phyloP scores from a whole-genome alignment of 2,797 vertebrate genomes.

The Microchirus variegatus region DNA sequence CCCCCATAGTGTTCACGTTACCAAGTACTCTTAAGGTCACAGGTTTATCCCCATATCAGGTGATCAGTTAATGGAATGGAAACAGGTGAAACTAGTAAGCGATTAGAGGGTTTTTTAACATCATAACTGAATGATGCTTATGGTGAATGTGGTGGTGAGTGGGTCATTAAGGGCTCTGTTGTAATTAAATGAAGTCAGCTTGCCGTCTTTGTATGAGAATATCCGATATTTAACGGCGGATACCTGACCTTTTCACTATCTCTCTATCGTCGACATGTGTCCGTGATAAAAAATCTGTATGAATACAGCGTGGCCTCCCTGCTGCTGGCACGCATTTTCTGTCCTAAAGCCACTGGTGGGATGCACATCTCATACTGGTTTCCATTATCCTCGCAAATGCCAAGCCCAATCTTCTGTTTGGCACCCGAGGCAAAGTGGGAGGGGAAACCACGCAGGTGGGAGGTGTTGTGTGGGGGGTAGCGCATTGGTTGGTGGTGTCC shows the following conservation, averaged over 20 bases:
- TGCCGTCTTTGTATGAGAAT: conserved; percentile 9
- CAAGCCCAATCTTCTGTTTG: conserved; percentile 49
- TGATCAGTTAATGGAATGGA: no score
- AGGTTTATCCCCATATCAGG: no score
- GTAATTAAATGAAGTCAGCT: conserved; percentile 1
- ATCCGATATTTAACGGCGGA: conserved; percentile 35
- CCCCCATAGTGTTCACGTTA: no score
- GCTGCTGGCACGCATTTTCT: conserved; percentile 38
- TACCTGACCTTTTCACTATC: conserved; percentile 52
- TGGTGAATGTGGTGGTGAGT: neutral
- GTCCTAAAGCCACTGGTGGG: conserved; percentile 35
- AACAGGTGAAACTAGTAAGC: neutral
- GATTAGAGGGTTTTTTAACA: neutral
- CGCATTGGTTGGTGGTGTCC: neutral
- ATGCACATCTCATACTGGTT: conserved; percentile 54
- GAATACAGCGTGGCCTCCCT: conserved; percentile 54
- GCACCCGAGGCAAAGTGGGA: conserved; percentile 20
- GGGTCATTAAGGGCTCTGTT: conserved; percentile 7
- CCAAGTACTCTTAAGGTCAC: no score
- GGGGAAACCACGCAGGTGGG: conserved; percentile 13
- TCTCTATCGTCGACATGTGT: conserved; percentile 52
- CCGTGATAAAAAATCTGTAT: conserved; percentile 23
- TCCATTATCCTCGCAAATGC: conserved; percentile 66
- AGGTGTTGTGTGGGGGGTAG: neutral
- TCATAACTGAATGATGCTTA: neutral